Percentiles rank a stretch among this genome's conserved stretches.
Evolutionary conservation across 2,888 invertebrate species (phyloP).

Genomic region (Dusona sp.): DNA sequence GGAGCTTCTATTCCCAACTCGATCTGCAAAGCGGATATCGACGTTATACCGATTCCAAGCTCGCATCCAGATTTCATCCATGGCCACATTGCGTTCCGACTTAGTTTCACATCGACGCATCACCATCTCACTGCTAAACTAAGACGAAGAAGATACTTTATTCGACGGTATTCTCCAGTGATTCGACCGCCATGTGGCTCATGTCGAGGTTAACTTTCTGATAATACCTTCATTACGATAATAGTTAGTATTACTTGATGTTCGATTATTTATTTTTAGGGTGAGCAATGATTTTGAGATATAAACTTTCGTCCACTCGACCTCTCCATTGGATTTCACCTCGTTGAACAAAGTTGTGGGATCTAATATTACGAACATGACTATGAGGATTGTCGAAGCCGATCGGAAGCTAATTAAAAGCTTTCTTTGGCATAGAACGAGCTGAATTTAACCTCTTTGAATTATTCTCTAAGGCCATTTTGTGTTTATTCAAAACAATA

Average conservation of each 20-base stretch:
- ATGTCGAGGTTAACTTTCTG: background rate
- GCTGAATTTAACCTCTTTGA: background rate
- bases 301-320: constrained; percentile 10
- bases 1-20: constrained; percentile 16
- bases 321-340: background rate
- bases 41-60: constrained; percentile 30
- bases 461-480: background rate
- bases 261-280: constrained; percentile 1
- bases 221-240: constrained; percentile 4
- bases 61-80: constrained; percentile 23
- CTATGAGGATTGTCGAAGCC: background rate
- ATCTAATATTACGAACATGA: background rate
- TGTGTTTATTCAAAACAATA: background rate
- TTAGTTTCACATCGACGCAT: constrained; percentile 29
- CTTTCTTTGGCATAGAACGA: background rate
- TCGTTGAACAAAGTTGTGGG: background rate
- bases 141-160: background rate
- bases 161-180: constrained; percentile 19
- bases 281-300: background rate
- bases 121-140: background rate
- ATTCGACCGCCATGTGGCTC: constrained; percentile 11
- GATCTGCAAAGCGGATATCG: constrained; percentile 45
- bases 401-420: background rate
- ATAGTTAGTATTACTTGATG: background rate
- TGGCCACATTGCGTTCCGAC: constrained; percentile 16